Conservation (phyloP, 2,888 invertebrate genomes). For the Caenorhabditis panamensis region DNA sequence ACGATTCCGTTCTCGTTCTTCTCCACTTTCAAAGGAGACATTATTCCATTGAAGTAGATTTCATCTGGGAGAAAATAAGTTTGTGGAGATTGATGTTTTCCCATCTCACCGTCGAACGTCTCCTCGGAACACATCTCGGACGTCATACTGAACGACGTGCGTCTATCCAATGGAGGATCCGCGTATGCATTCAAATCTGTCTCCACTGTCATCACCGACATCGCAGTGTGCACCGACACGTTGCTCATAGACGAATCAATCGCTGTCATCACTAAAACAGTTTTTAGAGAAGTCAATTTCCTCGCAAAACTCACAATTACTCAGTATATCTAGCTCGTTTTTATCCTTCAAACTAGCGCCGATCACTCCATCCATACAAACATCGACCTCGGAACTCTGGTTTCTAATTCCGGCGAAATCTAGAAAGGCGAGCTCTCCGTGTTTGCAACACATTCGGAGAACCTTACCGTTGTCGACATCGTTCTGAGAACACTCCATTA, state of each 20-base stretch:
- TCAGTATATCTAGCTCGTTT: conserved; percentile 28
- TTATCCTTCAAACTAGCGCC: background rate
- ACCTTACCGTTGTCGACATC: conserved; percentile 42
- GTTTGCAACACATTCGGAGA: background rate
- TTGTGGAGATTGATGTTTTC: background rate
- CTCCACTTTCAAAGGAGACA: conserved; percentile 19
- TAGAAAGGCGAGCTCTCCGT: background rate
- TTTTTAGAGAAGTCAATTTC: conserved; percentile 17
- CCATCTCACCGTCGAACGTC: background rate
- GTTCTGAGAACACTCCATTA: conserved; percentile 48
- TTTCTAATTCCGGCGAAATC: conserved; percentile 11
- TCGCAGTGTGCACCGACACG: conserved; percentile 28
- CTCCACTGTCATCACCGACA: conserved; percentile 14
- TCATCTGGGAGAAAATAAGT: background rate
- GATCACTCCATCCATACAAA: conserved; percentile 37
- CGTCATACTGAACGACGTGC: conserved; percentile 26
- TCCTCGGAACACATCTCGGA: conserved; percentile 23
- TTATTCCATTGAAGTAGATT: background rate
- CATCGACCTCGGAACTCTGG: conserved; percentile 31
- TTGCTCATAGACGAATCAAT: conserved; percentile 20
- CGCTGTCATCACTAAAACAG: conserved; percentile 42
- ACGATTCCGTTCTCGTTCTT: conserved; percentile 15
- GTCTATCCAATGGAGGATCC: conserved; percentile 28
- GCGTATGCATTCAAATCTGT: conserved; percentile 43
- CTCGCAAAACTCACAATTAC: conserved; percentile 11